Evolutionary conservation across 2,888 invertebrate genomes (phyloP).

Genomic region (Gandaritis pyraliata): DNA sequence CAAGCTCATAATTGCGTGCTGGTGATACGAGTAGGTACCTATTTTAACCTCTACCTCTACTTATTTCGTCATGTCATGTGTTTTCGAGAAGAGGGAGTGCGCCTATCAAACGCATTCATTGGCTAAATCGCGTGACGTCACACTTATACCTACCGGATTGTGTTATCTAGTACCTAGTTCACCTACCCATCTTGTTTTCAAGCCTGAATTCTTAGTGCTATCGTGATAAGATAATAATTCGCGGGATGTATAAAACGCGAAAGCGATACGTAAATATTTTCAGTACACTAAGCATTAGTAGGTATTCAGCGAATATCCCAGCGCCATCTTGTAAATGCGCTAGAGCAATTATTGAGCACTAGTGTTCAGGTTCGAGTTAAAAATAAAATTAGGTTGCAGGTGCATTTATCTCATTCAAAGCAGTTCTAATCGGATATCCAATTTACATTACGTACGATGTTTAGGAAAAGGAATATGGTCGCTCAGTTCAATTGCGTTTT

Average conservation of each 20-base stretch:
- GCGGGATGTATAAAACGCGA: slow-evolving; percentile 61
- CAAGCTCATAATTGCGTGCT: slow-evolving; percentile 43
- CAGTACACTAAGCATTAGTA: slow-evolving; percentile 49
- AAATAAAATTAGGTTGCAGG: slow-evolving; percentile 48
- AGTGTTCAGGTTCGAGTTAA: slow-evolving; percentile 43
- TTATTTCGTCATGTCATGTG: slow-evolving; percentile 54
- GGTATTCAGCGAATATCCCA: slow-evolving; percentile 34
- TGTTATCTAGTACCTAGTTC: too few species aligned
- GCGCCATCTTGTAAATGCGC: slow-evolving; percentile 44
- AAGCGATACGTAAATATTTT: slow-evolving; percentile 48
- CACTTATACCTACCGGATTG: slow-evolving; percentile 34
- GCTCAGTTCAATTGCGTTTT: slow-evolving; percentile 66
- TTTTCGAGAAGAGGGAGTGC: slow-evolving; percentile 70
- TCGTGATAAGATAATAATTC: slow-evolving; percentile 65
- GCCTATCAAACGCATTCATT: slow-evolving; percentile 58
- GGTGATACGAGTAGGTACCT: slow-evolving; percentile 50
- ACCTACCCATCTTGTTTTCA: slow-evolving; percentile 66
- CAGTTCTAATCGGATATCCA: slow-evolving; percentile 27
- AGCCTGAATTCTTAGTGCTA: slow-evolving; percentile 56
- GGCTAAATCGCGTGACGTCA: slow-evolving; percentile 68
- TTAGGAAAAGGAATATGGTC: slow-evolving; percentile 69
- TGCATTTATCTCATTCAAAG: slow-evolving; percentile 37
- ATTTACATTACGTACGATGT: slow-evolving; percentile 54
- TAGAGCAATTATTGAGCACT: slow-evolving; percentile 27
- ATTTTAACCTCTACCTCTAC: slow-evolving; percentile 63